These are phyloP conservation scores for Papilio helenus DNA, from an alignment of 1,140 invertebrate genomes.

Conservation along the genomic window DNA sequence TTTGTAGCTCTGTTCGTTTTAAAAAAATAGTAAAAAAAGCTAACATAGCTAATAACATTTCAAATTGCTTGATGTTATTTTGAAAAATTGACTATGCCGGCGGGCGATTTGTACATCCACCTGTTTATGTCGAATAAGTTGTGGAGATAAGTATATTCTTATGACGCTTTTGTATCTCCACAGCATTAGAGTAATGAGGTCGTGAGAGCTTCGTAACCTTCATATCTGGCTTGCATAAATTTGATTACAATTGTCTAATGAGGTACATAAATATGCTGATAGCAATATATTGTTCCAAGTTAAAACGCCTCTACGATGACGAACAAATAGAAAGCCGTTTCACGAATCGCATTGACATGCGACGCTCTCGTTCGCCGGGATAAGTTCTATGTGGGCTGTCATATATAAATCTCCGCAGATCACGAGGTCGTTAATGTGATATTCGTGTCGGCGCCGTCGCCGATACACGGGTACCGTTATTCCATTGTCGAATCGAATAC, in stretches of 20 bases:
- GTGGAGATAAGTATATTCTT: not conserved
- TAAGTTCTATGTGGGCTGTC: conserved; percentile 57
- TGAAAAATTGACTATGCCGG: not conserved
- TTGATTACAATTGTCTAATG: conserved; percentile 14
- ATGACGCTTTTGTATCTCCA: not conserved
- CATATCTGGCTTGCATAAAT: conserved; percentile 15
- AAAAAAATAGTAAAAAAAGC: not conserved
- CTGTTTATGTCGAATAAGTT: not conserved
- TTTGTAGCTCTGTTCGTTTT: not conserved
- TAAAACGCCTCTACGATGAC: not conserved
- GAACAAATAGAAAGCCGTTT: conserved; percentile 28
- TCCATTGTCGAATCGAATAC: conserved; percentile 75
- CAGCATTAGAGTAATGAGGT: conserved; percentile 1
- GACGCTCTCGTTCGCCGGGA: conserved; percentile 31
- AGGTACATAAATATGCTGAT: conserved; percentile 10
- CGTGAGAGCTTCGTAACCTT: conserved; percentile 20
- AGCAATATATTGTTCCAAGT: conserved; percentile 6
- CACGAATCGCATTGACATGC: conserved; percentile 31
- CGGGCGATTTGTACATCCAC: not conserved
- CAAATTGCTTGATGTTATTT: not conserved
- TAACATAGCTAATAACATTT: not conserved
- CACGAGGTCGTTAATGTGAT: conserved; percentile 80
- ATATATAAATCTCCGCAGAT: conserved; percentile 78
- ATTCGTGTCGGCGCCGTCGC: conserved; percentile 77
- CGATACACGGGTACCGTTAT: conserved; percentile 69